Evolutionary conservation across 2,888 invertebrate species (phyloP), one percentile per base, ranked within the genome.

Genomic region (Leptura quadrifasciata): DNA sequence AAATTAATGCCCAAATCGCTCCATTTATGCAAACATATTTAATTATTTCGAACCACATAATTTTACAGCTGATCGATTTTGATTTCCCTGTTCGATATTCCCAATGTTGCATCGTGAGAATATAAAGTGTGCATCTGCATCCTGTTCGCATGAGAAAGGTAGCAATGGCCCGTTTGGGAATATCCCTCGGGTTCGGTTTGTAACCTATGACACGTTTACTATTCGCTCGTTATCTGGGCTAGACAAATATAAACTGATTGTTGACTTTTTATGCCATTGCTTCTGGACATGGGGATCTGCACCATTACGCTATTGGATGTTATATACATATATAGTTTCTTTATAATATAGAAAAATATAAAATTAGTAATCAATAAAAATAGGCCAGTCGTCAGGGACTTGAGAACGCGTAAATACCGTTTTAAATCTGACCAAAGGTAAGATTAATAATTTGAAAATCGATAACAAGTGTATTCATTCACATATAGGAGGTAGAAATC

Each of bases 181-280:
- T 47, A 47, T 15, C 47, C n/a, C 6, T n/a, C n/a, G 47, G 15
- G 10, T 12, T n/a, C 47, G 47, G 47, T 47, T 47, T 47, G 47
- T 47, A n/a, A 47, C 47, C 47, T 47, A 47, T 47, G 47, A 47
- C 47, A 47, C n/a, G 15, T 47, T 47, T n/a, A n/a, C n/a, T n/a
- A 5, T 47, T 47, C 15, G 12, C 5, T 47, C n/a, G 15, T 47
- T 47, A 47, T 47, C 47, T 47, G 47, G n/a, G 3, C 47, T 47
- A 47, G 47, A 47, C n/a, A 47, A n/a, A n/a, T 17, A 12, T n/a
- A n/a, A 47, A n/a, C 47, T 47, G 47, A 4, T 47, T n/a, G 47
- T 47, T n/a, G 5, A 2, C 47, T 47, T n/a, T 47, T 47, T 47
- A n/a, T n/a, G 4, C 12, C 15, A n/a, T 47, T 10, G 39, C n/a